Conservation (phyloP, 2,113 vertebrate species). For the Heterocephalus glaber region DNA sequence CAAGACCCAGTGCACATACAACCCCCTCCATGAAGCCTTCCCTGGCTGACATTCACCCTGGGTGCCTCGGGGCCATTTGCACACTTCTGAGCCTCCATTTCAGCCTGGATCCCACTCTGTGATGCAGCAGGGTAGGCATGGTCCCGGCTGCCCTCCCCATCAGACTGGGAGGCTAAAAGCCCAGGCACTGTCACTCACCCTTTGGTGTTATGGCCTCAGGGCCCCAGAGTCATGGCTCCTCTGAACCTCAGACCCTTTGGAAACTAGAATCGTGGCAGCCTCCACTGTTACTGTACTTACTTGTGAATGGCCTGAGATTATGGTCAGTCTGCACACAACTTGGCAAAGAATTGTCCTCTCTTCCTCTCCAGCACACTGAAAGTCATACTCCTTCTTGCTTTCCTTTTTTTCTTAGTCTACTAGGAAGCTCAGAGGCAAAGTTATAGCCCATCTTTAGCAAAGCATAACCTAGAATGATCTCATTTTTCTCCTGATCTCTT, state of each 20-base stretch:
- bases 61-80: not conserved
- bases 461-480: not conserved
- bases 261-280: not conserved
- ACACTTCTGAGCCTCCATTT: not conserved
- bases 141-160: no score
- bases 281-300: accelerated
- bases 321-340: not conserved
- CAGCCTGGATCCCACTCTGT: not conserved
- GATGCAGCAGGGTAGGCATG: not conserved
- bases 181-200: not conserved
- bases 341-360: not conserved
- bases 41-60: not conserved
- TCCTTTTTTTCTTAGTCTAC: not conserved
- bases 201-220: not conserved
- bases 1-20: not conserved
- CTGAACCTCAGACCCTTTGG: not conserved
- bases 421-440: conserved; percentile 37
- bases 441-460: not conserved
- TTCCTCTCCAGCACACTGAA: not conserved
- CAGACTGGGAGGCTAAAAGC: not conserved
- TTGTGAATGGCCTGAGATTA: not conserved
- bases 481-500: not conserved
- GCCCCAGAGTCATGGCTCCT: not conserved
- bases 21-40: not conserved
- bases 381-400: not conserved